Conservation (phyloP, 2,797 vertebrate genomes). For the Molossus alvarezi region DNA sequence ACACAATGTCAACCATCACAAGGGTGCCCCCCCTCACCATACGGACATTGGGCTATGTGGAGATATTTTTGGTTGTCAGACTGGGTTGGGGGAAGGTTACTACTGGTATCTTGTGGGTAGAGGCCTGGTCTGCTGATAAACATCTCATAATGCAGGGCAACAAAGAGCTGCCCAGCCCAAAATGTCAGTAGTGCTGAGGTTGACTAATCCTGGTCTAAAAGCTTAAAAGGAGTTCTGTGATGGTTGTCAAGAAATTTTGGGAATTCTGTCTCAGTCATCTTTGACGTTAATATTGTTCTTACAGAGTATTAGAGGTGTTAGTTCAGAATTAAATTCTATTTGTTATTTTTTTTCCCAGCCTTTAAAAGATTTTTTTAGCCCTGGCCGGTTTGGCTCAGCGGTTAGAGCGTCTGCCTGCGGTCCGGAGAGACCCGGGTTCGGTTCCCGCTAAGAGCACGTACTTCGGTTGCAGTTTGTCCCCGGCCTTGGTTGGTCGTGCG, state of each 20-base stretch:
- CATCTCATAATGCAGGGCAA: neutral
- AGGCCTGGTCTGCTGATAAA: neutral
- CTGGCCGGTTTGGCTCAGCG: too few relatives aligned
- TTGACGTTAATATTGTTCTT: neutral
- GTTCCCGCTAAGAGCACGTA: too few relatives aligned
- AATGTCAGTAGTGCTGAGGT: neutral
- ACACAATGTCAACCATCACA: neutral
- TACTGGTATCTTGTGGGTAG: neutral
- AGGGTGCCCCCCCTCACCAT: neutral
- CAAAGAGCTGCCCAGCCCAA: neutral
- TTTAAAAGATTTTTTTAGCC: constrained; percentile 14
- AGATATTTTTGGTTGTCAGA: neutral
- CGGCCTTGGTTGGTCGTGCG: too few relatives aligned
- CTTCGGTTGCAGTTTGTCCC: too few relatives aligned
- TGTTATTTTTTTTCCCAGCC: neutral
- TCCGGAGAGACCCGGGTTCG: too few relatives aligned
- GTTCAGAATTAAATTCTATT: constrained; percentile 60
- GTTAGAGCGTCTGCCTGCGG: too few relatives aligned
- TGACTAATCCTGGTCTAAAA: neutral
- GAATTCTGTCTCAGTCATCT: constrained; percentile 12
- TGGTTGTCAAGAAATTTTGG: neutral
- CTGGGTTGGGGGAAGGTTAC: neutral
- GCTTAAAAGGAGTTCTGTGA: neutral
- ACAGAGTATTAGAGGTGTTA: neutral
- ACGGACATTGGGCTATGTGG: neutral